phyloP scores from a whole-genome alignment of 2,888 invertebrate genomes.

The Nephrotoma guestfalica region DNA sequence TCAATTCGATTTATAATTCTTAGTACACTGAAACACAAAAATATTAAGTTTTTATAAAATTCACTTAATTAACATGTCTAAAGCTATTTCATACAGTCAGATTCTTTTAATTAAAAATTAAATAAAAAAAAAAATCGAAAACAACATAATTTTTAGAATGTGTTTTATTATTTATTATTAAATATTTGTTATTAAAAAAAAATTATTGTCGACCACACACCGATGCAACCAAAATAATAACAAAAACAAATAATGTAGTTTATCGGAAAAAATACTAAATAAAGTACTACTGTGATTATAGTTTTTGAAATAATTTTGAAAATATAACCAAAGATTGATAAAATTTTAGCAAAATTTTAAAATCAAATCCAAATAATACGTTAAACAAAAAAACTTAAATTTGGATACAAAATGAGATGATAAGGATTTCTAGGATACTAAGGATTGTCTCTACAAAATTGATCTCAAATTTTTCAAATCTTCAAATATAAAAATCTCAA shows the following conservation, averaged over 20 bases:
- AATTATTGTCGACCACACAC: conserved; percentile 1
- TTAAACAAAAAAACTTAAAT: background rate
- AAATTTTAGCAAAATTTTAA: background rate
- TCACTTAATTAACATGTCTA: background rate
- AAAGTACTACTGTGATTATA: background rate
- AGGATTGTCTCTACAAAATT: background rate
- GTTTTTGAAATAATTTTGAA: background rate
- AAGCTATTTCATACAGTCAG: background rate
- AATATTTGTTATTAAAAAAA: background rate
- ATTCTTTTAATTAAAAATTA: background rate
- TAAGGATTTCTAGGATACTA: background rate
- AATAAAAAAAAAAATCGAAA: background rate
- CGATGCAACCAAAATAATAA: conserved; percentile 4
- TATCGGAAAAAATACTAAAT: background rate
- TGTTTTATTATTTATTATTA: conserved; percentile 1
- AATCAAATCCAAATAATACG: background rate
- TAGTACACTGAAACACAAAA: background rate
- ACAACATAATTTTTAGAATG: background rate
- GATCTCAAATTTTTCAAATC: background rate
- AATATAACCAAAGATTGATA: background rate
- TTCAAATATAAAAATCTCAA: background rate
- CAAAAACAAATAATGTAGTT: background rate
- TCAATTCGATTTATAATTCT: background rate
- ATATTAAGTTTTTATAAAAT: background rate
- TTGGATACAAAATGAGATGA: background rate